Conservation (phyloP, 1,140 invertebrate species). For the Aphelinus certus region DNA sequence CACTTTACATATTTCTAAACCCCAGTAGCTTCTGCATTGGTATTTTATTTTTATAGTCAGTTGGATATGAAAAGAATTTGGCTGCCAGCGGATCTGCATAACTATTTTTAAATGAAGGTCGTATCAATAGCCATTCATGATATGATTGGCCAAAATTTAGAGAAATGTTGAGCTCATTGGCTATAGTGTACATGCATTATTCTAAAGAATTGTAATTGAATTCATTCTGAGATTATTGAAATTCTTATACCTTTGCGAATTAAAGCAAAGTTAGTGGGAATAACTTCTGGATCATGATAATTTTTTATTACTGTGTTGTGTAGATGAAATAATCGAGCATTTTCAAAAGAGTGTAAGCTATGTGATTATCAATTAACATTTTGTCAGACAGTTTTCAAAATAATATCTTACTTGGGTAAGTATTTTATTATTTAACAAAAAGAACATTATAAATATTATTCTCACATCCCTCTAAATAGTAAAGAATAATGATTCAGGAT, state of each 20-base stretch:
- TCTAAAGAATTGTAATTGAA: constrained; percentile 5
- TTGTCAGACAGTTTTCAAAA: constrained; percentile 8
- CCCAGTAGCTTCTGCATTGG: too few relatives aligned
- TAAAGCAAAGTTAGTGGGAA: not conserved
- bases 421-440: constrained; percentile 6
- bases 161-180: constrained; percentile 15
- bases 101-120: constrained; percentile 25
- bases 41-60: too few relatives aligned
- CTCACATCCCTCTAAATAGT: too few relatives aligned
- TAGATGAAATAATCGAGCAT: not conserved
- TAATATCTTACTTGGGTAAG: constrained; percentile 22
- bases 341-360: constrained; percentile 15
- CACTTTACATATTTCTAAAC: too few relatives aligned
- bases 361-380: constrained; percentile 13
- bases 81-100: not conserved
- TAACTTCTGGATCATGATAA: not conserved
- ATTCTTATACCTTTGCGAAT: not conserved
- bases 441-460: not conserved
- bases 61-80: too few relatives aligned
- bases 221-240: not conserved
- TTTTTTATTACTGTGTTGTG: constrained; percentile 2
- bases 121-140: constrained; percentile 9
- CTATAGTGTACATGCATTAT: not conserved
- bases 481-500: too few relatives aligned
- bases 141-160: constrained; percentile 20